A percentile compares a stretch with the other conserved stretches of the same genome.
These are phyloP conservation scores for Eledona agricola DNA, from an alignment of 2,888 invertebrate genomes.

Conservation along the genomic window DNA sequence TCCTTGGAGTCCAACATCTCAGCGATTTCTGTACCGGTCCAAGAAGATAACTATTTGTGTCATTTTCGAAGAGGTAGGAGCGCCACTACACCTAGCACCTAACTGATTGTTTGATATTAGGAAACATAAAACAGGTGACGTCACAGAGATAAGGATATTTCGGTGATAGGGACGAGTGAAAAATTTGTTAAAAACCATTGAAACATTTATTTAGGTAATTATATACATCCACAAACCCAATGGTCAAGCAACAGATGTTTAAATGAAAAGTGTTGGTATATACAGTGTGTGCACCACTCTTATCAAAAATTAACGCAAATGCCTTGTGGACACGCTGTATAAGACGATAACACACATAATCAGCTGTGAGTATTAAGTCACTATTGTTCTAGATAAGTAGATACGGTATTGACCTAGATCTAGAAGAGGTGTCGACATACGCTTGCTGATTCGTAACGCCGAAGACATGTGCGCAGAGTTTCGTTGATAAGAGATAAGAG, in stretches of 20 bases:
- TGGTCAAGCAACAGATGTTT: too few relatives aligned
- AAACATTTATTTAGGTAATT: conserved; percentile 41
- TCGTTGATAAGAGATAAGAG: conserved; percentile 7
- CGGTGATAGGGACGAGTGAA: conserved; percentile 8
- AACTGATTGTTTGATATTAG: conserved; percentile 27
- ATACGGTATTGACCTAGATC: conserved; percentile 7
- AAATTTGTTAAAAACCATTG: conserved; percentile 36
- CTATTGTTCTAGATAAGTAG: conserved; percentile 17
- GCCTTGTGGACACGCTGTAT: too few relatives aligned
- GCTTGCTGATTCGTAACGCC: too few relatives aligned
- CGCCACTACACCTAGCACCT: conserved; percentile 11
- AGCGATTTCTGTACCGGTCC: too few relatives aligned
- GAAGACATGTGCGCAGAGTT: conserved; percentile 16
- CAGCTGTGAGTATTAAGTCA: too few relatives aligned
- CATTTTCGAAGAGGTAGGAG: too few relatives aligned
- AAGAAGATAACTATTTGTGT: too few relatives aligned
- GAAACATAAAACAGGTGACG: conserved; percentile 24
- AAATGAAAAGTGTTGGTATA: conserved; percentile 24
- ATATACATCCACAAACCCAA: conserved; percentile 34
- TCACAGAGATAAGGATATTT: conserved; percentile 23
- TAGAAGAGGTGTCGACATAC: too few relatives aligned
- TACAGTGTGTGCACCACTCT: conserved; percentile 19
- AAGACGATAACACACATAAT: too few relatives aligned
- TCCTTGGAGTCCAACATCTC: too few relatives aligned
- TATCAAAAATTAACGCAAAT: too few relatives aligned